These are phyloP conservation scores for Hirtodrosophila alboralis DNA, from an alignment of 2,888 invertebrate species.

Conservation along the genomic window DNA sequence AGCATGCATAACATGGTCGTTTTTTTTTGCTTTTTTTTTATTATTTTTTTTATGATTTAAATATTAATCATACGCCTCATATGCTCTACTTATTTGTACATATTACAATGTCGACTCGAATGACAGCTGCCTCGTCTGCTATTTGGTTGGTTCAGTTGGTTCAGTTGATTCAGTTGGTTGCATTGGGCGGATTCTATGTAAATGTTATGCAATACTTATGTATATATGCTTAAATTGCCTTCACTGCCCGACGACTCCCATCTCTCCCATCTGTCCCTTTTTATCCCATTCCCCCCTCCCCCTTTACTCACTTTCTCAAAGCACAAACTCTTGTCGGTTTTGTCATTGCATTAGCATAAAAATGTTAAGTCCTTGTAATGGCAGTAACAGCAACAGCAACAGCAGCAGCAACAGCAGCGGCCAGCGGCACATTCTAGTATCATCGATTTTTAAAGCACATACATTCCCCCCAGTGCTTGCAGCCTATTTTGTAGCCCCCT, in stretches of 20 bases:
- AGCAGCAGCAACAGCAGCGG: constrained; percentile 11
- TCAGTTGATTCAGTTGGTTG: constrained; percentile 14
- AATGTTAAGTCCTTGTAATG: constrained; percentile 62
- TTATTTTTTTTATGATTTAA: constrained; percentile 50
- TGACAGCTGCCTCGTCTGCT: constrained; percentile 43
- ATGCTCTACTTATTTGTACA: constrained; percentile 68
- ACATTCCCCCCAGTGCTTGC: background rate
- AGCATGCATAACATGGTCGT: too few species aligned
- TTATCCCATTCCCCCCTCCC: background rate
- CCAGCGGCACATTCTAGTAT: constrained; percentile 37
- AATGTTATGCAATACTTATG: constrained; percentile 46
- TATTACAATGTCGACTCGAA: constrained; percentile 61
- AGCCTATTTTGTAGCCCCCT: background rate
- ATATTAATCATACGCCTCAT: constrained; percentile 69
- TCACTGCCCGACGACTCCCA: background rate
- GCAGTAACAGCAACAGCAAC: constrained; percentile 34
- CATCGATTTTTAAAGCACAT: constrained; percentile 51
- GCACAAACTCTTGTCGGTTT: constrained; percentile 58
- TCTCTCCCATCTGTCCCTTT: background rate
- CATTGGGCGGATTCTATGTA: constrained; percentile 24
- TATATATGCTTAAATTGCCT: constrained; percentile 44
- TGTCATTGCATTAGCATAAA: constrained; percentile 68
- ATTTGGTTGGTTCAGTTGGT: constrained; percentile 8
- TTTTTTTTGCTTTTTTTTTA: too few species aligned
- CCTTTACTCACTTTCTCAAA: constrained; percentile 1